Evolutionary conservation across 2,888 invertebrate species (phyloP), one percentile per base, ranked within the genome.

Genomic region (Volucella inanis): DNA sequence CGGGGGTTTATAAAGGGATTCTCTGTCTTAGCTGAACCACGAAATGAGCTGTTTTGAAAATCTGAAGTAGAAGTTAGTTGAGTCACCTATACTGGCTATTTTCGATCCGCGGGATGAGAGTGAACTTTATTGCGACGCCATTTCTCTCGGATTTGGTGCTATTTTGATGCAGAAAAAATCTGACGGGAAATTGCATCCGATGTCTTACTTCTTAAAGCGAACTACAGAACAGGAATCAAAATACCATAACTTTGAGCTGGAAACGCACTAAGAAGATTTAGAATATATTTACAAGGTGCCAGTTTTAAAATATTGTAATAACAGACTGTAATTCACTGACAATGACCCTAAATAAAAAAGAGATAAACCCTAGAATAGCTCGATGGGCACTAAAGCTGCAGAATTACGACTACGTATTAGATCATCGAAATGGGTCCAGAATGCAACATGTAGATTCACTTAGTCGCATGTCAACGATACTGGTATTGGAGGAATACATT

Each of bases 391-490:
- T 55, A 2, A 38, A 55, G 38, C 8, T 55, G 10, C 55, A 55
- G n/a, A 55, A 55, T 14, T 55, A 55, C n/a, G 55, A 55, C n/a
- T 49, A 49, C n/a, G 49, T 49, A 8, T 49, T 49, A 14, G 39
- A 47, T 10, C 47, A 70, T 39, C 45, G 59, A 38, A 59, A n/a
- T 45, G 45, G 45, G 18, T 52, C 15, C 38, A 78, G 78, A 55
- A 90, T 89, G 90, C 71, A 61, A 43, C 89, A 89, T 79, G 89
- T 88, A 2, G 89, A 90, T 78, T 88, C 89, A 9, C 65, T 89
- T 11, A 90, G 89, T 68, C 59, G 88, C 22, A n/a, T 45, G 3
- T 43, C 41, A 1, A 55, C 57, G 12, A 59, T 82, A 47, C 38
- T 78, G 43, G 43, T 64, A 54, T 12, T 74, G 2, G 74, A 75